phyloP scores from a whole-genome alignment of 2,797 vertebrate species.

The Orestias chungarensis region DNA sequence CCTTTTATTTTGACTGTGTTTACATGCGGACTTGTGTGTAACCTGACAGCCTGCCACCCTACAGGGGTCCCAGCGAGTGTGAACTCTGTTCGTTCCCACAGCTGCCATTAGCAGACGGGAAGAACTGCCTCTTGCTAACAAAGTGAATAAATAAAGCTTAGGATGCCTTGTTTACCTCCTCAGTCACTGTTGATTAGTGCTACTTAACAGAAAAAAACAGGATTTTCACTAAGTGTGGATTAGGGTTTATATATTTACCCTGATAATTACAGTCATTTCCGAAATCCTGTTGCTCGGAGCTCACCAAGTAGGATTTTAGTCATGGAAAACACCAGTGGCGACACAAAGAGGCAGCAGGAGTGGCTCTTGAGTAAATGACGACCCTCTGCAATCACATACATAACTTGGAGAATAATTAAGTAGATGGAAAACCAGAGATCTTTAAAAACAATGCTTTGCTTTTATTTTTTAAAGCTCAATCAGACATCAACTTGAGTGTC shows the following conservation, averaged over 20 bases:
- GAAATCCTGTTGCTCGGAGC: conserved; percentile 1
- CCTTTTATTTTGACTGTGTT: conserved; percentile 23
- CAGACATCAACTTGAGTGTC: neutral
- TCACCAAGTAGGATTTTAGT: conserved; percentile 1
- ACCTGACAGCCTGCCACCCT: conserved; percentile 70
- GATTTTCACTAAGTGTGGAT: conserved; percentile 21
- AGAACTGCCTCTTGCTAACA: conserved; percentile 70
- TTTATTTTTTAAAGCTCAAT: too few relatives aligned
- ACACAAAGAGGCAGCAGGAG: neutral
- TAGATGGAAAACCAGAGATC: neutral
- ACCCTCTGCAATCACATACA: neutral
- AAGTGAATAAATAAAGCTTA: conserved; percentile 74
- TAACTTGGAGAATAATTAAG: neutral
- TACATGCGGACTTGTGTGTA: conserved; percentile 36
- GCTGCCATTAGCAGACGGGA: conserved; percentile 74
- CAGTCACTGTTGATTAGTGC: conserved; percentile 56
- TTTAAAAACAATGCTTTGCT: neutral
- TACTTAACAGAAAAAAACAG: conserved; percentile 40
- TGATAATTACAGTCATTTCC: conserved; percentile 4
- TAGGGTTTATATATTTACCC: conserved; percentile 25
- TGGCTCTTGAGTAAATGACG: neutral
- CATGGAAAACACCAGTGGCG: conserved; percentile 7
- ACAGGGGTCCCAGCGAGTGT: conserved; percentile 70
- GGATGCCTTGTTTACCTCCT: conserved; percentile 68
- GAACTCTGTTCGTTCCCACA: conserved; percentile 70